Percentiles rank a stretch among this genome's conserved stretches.
Conservation (phyloP, 2,888 invertebrate genomes). For the Dicycla oo region DNA sequence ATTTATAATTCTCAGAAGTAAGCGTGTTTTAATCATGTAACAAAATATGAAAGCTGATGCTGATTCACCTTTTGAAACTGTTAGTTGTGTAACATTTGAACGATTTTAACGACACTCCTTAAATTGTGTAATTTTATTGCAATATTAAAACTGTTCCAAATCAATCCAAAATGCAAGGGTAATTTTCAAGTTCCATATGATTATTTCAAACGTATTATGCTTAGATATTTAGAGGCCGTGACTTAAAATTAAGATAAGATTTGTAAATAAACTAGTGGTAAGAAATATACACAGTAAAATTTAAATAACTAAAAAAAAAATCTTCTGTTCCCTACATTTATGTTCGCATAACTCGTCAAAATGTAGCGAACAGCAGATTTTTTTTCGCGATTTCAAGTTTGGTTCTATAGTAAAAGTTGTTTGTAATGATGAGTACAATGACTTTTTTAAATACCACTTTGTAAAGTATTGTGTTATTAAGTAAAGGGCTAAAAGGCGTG, state of each 20-base stretch:
- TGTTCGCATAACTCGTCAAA: no score
- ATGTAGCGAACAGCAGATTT: no score
- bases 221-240: background rate
- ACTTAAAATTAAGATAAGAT: constrained; percentile 21
- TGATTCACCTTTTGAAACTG: background rate
- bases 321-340: no score
- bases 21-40: background rate
- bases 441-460: no score
- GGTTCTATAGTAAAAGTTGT: no score
- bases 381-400: no score
- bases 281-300: no score
- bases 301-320: no score
- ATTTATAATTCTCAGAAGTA: background rate
- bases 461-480: constrained; percentile 18
- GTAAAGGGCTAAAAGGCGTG: constrained; percentile 45
- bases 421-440: no score
- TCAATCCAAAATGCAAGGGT: background rate
- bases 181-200: background rate
- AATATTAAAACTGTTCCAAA: background rate
- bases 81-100: background rate
- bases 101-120: background rate
- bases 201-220: background rate
- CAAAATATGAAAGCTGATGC: background rate
- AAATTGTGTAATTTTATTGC: background rate
- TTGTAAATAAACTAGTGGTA: constrained; percentile 53